These are phyloP conservation scores for Penelope pileata DNA, from an alignment of 2,113 vertebrate genomes.

Conservation along the genomic window DNA sequence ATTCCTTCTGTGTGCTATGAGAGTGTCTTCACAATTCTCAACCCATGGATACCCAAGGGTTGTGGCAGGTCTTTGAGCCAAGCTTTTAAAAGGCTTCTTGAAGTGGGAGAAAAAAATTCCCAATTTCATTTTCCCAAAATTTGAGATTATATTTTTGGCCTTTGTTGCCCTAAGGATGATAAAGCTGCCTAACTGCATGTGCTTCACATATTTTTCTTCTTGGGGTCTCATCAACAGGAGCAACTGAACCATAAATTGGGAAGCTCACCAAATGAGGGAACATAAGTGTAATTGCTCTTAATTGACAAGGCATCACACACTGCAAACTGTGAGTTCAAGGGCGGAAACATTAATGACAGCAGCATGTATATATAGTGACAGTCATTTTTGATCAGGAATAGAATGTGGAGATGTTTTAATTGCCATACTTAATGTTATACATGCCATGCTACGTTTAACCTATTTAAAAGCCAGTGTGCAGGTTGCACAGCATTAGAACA, in stretches of 20 bases:
- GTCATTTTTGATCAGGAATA: constrained; percentile 3
- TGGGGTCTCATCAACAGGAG: neutral
- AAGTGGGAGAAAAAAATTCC: rapidly evolving
- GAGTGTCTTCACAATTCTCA: neutral
- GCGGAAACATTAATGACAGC: neutral
- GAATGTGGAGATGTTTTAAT: neutral
- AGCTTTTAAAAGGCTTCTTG: neutral
- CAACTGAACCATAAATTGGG: neutral
- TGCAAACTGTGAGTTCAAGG: constrained; percentile 13
- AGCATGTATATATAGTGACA: rapidly evolving
- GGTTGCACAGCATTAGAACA: neutral
- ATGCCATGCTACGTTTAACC: constrained; percentile 31
- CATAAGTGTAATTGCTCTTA: constrained; percentile 17
- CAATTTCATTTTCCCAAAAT: neutral
- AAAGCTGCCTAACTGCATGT: neutral
- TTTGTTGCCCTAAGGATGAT: neutral
- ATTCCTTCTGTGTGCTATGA: rapidly evolving
- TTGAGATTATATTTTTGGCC: neutral
- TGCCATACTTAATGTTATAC: neutral
- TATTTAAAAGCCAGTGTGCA: neutral
- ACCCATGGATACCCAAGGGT: rapidly evolving
- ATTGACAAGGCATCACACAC: neutral
- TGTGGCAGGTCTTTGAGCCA: neutral
- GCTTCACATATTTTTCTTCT: neutral
- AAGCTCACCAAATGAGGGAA: neutral